phyloP scores from a whole-genome alignment of 2,113 vertebrate genomes.

The Melanerpes formicivorus region DNA sequence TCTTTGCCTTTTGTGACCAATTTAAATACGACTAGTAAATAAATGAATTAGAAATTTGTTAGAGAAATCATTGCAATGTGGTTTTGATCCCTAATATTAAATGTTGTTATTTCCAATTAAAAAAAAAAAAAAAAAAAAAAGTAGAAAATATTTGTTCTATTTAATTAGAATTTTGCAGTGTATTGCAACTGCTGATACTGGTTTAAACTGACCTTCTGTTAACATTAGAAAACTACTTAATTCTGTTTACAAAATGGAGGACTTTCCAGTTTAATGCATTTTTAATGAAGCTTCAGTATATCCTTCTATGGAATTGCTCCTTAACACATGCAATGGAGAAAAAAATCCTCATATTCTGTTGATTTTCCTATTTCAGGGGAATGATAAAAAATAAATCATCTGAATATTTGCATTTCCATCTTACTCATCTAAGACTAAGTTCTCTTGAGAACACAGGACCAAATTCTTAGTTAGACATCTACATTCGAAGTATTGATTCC shows the following conservation, averaged over 20 bases:
- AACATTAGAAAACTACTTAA: slow-evolving; percentile 70
- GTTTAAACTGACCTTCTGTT: slow-evolving; percentile 48
- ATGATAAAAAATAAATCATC: slow-evolving; percentile 16
- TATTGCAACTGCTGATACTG: slow-evolving; percentile 43
- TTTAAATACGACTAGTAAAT: neutral
- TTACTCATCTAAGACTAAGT: neutral
- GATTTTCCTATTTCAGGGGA: slow-evolving; percentile 52
- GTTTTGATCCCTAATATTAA: neutral
- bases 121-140: slow-evolving; percentile 65
- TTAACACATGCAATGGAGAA: slow-evolving; percentile 38
- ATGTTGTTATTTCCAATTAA: slow-evolving; percentile 39
- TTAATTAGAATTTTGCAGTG: slow-evolving; percentile 20
- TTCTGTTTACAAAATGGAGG: slow-evolving; percentile 59
- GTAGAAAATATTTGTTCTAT: slow-evolving; percentile 29
- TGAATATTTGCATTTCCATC: slow-evolving; percentile 31
- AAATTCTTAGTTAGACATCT: neutral
- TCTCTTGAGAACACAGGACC: neutral
- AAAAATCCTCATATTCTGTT: slow-evolving; percentile 36
- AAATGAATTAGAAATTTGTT: neutral
- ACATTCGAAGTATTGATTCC: neutral
- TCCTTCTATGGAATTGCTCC: slow-evolving; percentile 2
- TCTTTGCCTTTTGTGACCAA: neutral
- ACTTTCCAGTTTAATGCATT: slow-evolving; percentile 68
- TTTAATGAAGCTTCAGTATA: slow-evolving; percentile 68
- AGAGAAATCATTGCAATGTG: neutral